Evolutionary conservation across 2,888 invertebrate genomes (phyloP), one percentile per base, ranked within the genome.

Genomic region (Meghimatium bilineatum): DNA sequence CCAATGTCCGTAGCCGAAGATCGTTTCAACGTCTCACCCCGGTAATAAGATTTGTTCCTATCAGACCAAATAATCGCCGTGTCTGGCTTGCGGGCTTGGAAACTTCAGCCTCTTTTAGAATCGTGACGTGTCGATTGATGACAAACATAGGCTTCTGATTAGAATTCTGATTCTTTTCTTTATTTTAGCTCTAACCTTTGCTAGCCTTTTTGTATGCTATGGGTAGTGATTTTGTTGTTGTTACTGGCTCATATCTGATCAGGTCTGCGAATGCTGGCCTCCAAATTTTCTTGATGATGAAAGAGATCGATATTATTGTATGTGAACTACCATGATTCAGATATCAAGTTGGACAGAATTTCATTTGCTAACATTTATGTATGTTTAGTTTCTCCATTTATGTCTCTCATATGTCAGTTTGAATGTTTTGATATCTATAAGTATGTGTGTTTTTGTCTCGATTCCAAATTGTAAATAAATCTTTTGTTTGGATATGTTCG

Each of bases 121-220:
- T 49, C 72, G 44, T 44, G 72, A 72, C 72, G 44, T 38, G 44
- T 44, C 49, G n/a, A 8, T 44, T 14, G 49, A 72, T 72, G 72
- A 72, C 26, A 72, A 72, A 72, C 72, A 44, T 72, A 72, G 72
- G 49, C 72, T 72, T 72, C 72, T 72, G 44, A 72, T 72, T 72
- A 72, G 72, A 72, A 72, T 72, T 14, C 72, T n/a, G 44, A 44
- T 72, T 72, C 44, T 72, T 44, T 72, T 72, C 49, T 72, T 72
- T 49, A 29, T 72, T 44, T 49, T 14, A 72, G 44, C 10, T 44
- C n/a, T 44, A n/a, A 72, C 72, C 72, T 72, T 44, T 26, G 44
- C 72, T 44, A 72, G 72, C 44, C 49, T 72, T n/a, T 38, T 20
- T 72, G 1, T 44, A n/a, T 49, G 38, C 20, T 36, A 20, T 56